These are phyloP conservation scores for Gymnobelideus leadbeateri DNA, from an alignment of 2,113 vertebrate species.

Conservation along the genomic window DNA sequence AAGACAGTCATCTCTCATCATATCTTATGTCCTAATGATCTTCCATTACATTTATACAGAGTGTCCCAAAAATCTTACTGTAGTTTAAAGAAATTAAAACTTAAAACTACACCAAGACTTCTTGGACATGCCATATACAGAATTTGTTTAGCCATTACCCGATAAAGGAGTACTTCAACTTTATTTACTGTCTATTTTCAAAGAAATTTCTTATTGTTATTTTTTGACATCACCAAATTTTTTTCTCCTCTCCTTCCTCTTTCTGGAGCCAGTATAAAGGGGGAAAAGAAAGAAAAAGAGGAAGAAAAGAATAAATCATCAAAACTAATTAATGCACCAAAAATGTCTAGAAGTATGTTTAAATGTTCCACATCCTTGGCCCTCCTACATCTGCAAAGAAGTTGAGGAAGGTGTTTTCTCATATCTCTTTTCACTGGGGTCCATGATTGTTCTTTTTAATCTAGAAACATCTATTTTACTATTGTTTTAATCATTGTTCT, in stretches of 20 bases:
- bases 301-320: not conserved
- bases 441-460: not conserved
- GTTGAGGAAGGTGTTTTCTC: not conserved
- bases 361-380: not conserved
- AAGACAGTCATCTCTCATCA: not conserved
- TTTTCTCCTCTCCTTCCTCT: too few relatives aligned
- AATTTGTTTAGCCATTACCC: not conserved
- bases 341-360: not conserved
- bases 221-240: not conserved
- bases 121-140: not conserved
- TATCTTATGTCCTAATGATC: not conserved
- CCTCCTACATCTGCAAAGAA: not conserved
- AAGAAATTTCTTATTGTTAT: not conserved
- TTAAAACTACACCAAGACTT: not conserved
- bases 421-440: not conserved
- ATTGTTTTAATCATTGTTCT: not conserved
- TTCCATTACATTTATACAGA: not conserved
- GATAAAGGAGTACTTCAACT: not conserved
- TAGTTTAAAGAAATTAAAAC: not conserved
- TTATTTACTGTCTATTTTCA: not conserved
- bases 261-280: not conserved
- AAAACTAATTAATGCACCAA: not conserved
- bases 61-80: not conserved
- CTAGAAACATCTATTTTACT: not conserved
- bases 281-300: not conserved